phyloP scores from a whole-genome alignment of 2,797 vertebrate species.

The Esox masquinongy region DNA sequence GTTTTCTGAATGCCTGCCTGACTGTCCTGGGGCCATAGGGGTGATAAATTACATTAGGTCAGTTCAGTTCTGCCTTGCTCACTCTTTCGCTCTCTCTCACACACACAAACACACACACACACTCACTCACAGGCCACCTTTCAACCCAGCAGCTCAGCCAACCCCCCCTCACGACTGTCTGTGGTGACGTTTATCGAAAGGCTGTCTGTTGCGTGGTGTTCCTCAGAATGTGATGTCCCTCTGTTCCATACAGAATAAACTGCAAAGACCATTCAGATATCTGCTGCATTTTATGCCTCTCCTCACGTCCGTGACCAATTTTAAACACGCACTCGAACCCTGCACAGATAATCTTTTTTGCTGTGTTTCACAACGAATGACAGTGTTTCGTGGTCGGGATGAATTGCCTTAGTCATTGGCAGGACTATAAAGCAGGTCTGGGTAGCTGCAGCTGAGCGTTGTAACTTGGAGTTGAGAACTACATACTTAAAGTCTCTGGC shows the following conservation, averaged over 20 bases:
- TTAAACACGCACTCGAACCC: neutral
- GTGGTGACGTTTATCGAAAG: conserved; percentile 27
- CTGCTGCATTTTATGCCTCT: conserved; percentile 28
- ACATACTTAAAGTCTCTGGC: too few species aligned
- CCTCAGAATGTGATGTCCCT: conserved; percentile 7
- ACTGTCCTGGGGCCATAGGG: conserved; percentile 22
- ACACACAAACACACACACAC: too few species aligned
- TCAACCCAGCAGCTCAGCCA: neutral
- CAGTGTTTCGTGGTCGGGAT: neutral
- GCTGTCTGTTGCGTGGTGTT: neutral
- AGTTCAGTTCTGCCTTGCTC: conserved; percentile 7
- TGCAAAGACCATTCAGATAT: conserved; percentile 24
- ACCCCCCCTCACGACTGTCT: conserved; percentile 22
- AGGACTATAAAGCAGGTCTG: too few species aligned
- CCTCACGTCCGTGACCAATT: neutral
- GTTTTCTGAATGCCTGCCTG: conserved; percentile 40
- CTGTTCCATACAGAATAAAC: conserved; percentile 37
- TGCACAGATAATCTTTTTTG: neutral
- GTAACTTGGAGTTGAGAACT: too few species aligned
- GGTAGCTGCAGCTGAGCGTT: too few species aligned
- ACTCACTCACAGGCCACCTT: conserved; percentile 6
- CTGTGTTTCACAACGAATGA: neutral
- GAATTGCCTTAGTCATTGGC: neutral
- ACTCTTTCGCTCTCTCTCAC: too few species aligned
- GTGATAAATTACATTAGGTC: conserved; percentile 55